Base-by-base conservation (phyloP, 2,797 vertebrate species). In the Odontamblyopus rebecca region DNA sequence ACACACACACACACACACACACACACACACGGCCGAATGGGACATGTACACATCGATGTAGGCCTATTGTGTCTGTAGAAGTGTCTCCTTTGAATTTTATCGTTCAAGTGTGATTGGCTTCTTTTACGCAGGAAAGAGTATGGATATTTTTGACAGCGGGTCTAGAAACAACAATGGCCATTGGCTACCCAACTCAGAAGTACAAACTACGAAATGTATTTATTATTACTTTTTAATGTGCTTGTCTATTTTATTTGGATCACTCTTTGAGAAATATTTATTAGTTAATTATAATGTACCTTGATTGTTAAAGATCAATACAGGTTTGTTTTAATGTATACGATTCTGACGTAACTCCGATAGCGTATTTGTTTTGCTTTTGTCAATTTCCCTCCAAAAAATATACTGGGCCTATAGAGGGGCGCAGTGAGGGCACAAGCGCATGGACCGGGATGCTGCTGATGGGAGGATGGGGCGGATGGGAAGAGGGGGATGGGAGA, bases 391-490 rank as follows among this genome's bases (percentile, higher is more conserved):
- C 69, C 59, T 41, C 63, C 63, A 70, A 73, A 70, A 70, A 69
- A 84, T 69, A 69, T 69, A 68, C 68, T 6, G 15, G 64, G 64
- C 57, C 13, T 48, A 4, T 48, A 48, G 44, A 48, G 41, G 41
- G 44, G 44, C 67, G 4, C 59, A 70, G 76, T 44, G 44, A 50
- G 67, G 63, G 27, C 57, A 44, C 61, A 61, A 26, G 66, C 63
- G 16, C 61, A 44, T 16, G 61, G 71, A 72, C 50, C 70, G n/a
- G 61, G 66, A 70, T 32, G 44, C 54, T 5, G 75, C 30, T 69
- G 50, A 66, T 74, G 78, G 41, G 23, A 44, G 9, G 70, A 53
- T 51, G 80, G 67, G 51, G 81, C 26, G 65, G 30, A 41, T 78
- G 79, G 63, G 41, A 79, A 66, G 66, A 56, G 50, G 63, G 74